These are phyloP conservation scores for Erebia epiphron DNA, from an alignment of 2,888 invertebrate genomes.

Conservation along the genomic window DNA sequence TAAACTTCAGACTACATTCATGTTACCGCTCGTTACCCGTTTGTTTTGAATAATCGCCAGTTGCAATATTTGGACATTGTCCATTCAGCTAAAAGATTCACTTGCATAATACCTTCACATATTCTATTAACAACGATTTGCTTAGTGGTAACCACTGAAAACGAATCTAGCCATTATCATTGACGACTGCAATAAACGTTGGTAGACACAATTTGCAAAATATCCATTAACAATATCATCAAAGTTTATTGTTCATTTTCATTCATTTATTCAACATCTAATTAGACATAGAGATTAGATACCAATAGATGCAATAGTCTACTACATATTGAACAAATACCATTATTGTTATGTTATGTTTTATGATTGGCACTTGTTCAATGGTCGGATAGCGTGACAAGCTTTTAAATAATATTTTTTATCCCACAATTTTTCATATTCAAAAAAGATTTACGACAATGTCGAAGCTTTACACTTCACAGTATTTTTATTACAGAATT, in stretches of 20 bases:
- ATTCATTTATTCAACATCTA: constrained; percentile 14
- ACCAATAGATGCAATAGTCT: not conserved
- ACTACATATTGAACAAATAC: not conserved
- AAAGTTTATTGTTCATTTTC: constrained; percentile 3
- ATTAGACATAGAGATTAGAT: not conserved
- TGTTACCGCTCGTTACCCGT: constrained; percentile 40
- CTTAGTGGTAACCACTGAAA: constrained; percentile 21
- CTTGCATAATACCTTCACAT: constrained; percentile 49
- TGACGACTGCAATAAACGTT: constrained; percentile 2
- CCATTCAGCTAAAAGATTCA: constrained; percentile 59
- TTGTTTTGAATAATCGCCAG: constrained; percentile 62
- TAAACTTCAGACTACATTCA: constrained; percentile 26
- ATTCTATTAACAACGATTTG: constrained; percentile 26
- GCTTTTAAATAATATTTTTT: constrained; percentile 1
- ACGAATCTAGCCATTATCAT: constrained; percentile 23
- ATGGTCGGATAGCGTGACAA: not conserved
- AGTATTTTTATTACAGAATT: no score
- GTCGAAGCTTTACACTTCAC: not conserved
- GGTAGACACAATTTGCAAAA: constrained; percentile 5
- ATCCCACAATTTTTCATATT: not conserved
- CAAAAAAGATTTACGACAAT: not conserved
- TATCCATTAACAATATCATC: constrained; percentile 10
- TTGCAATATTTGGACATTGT: constrained; percentile 59
- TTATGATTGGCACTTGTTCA: constrained; percentile 10
- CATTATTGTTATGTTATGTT: not conserved